A percentile compares a stretch with the other conserved stretches of the same genome.
phyloP scores from a whole-genome alignment of 2,888 invertebrate genomes.

The Orthosia gothica region DNA sequence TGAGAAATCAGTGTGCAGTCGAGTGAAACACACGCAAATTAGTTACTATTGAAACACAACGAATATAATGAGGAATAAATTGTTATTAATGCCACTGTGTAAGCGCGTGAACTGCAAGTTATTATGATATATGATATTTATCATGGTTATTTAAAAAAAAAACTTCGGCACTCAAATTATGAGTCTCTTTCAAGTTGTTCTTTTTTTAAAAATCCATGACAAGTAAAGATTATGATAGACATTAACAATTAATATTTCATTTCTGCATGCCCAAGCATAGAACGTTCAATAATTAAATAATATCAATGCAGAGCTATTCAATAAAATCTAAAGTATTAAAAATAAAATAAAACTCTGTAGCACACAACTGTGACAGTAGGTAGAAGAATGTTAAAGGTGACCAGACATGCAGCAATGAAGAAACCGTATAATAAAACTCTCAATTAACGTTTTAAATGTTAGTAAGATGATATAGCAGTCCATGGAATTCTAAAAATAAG shows the following conservation, averaged over 20 bases:
- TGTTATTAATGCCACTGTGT: conserved; percentile 88
- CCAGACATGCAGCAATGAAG: conserved; percentile 91
- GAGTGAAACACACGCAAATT: conserved; percentile 78
- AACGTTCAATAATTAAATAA: conserved; percentile 82
- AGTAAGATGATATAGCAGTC: conserved; percentile 35
- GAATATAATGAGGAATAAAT: conserved; percentile 75
- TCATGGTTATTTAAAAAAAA: conserved; percentile 81
- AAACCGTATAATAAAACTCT: conserved; percentile 65
- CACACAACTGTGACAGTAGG: conserved; percentile 80
- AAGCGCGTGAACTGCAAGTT: conserved; percentile 84
- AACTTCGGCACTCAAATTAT: conserved; percentile 6
- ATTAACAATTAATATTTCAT: conserved; percentile 84
- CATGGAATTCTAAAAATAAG: conserved; percentile 69
- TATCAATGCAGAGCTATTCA: conserved; percentile 84
- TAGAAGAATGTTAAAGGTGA: conserved; percentile 84
- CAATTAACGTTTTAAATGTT: conserved; percentile 41
- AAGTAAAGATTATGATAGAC: conserved; percentile 72
- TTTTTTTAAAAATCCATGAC: conserved; percentile 79
- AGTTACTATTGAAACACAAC: conserved; percentile 64
- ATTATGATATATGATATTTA: conserved; percentile 83
- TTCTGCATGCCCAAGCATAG: conserved; percentile 91
- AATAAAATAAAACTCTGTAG: conserved; percentile 79
- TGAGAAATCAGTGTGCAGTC: conserved; percentile 74
- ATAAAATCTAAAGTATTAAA: conserved; percentile 72
- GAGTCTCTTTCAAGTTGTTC: conserved; percentile 14